Evolutionary conservation across 64 coral and sea anemone species (phyloP).

Genomic region (Montipora cactus): DNA sequence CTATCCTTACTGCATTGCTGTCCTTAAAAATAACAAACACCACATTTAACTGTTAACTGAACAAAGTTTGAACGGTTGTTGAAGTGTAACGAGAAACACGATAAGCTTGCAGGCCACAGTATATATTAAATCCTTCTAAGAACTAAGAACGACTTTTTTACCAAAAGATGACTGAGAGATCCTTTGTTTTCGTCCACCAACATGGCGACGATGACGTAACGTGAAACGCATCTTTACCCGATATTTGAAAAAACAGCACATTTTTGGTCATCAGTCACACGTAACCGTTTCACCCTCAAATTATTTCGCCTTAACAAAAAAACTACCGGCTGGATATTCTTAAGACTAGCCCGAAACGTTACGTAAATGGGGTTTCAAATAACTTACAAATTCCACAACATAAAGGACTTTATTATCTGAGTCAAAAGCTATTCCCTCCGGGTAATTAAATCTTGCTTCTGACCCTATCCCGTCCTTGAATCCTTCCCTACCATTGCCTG

Average conservation of each 20-base stretch:
- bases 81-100: too few species aligned
- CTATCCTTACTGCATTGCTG: slow-evolving; percentile 83
- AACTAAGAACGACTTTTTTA: too few species aligned
- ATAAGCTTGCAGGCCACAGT: too few species aligned
- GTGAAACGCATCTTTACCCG: too few species aligned
- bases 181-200: too few species aligned
- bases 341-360: neutral
- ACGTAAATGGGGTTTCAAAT: neutral
- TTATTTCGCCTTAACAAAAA: neutral
- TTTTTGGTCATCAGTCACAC: too few species aligned
- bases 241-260: too few species aligned
- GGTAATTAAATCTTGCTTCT: slow-evolving; percentile 86
- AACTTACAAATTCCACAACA: slow-evolving; percentile 92
- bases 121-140: too few species aligned
- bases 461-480: slow-evolving; percentile 75
- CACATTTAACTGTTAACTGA: neutral
- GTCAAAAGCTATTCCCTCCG: slow-evolving; percentile 87
- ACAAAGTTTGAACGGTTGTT: too few species aligned
- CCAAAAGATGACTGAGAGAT: too few species aligned
- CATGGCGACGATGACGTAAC: too few species aligned
- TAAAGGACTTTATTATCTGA: slow-evolving; percentile 71
- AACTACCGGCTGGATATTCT: neutral
- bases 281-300: too few species aligned
- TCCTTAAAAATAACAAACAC: slow-evolving; percentile 46
- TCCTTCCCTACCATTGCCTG: slow-evolving; percentile 75